Percentiles rank a stretch among this genome's conserved stretches.
Evolutionary conservation across 2,888 invertebrate species (phyloP).

Genomic region (Drosophila kuntzei): DNA sequence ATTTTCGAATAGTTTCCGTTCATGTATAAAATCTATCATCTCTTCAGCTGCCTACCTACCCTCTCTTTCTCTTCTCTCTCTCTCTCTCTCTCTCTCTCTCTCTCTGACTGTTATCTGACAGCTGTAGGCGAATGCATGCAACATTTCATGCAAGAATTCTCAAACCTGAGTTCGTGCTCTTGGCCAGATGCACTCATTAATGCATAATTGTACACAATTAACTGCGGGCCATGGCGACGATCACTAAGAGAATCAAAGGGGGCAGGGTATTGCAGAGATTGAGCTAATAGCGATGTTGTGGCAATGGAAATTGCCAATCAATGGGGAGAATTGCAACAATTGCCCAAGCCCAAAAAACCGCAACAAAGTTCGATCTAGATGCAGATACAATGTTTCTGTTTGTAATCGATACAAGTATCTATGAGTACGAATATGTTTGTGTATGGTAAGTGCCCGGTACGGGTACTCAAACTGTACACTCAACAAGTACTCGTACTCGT

Average conservation of each 20-base stretch:
- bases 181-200: constrained; percentile 79
- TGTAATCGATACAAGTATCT: constrained; percentile 56
- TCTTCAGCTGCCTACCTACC: not conserved
- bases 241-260: not conserved
- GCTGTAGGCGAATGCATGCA: constrained; percentile 55
- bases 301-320: constrained; percentile 66
- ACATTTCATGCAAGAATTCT: constrained; percentile 76
- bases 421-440: constrained; percentile 24
- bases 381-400: constrained; percentile 40
- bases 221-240: constrained; percentile 37
- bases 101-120: not conserved
- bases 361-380: constrained; percentile 33
- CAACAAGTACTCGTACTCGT: constrained; percentile 30
- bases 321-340: constrained; percentile 63
- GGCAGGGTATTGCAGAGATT: constrained; percentile 9
- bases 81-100: not conserved
- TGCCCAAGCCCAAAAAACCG: constrained; percentile 29
- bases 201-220: constrained; percentile 82
- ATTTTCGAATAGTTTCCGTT: constrained; percentile 67
- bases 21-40: constrained; percentile 57
- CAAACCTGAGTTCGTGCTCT: constrained; percentile 76
- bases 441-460: constrained; percentile 16
- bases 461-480: constrained; percentile 19
- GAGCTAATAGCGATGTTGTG: constrained; percentile 66
- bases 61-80: not conserved